Conservation (phyloP, 2,797 vertebrate species). For the Peromyscus melanophrys region DNA sequence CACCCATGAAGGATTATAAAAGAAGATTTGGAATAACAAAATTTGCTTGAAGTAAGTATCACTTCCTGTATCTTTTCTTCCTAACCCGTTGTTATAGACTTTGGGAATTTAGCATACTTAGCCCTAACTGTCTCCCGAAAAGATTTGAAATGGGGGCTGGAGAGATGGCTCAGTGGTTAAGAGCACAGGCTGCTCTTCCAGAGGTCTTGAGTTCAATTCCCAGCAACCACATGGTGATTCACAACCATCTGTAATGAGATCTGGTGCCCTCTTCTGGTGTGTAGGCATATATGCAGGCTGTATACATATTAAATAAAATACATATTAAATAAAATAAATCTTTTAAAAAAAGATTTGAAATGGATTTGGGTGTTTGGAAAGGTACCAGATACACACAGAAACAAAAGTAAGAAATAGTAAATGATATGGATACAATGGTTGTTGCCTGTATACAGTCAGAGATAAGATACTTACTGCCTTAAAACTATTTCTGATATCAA, state of each 20-base stretch:
- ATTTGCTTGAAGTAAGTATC: conserved; percentile 35
- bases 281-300: too few species aligned
- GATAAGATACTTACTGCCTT: not conserved
- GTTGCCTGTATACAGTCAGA: not conserved
- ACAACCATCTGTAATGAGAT: too few species aligned
- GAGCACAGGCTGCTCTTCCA: too few species aligned
- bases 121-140: not conserved
- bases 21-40: conserved; percentile 11
- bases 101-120: not conserved
- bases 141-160: not conserved
- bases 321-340: too few species aligned
- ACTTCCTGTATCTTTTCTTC: conserved; percentile 35
- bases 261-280: too few species aligned
- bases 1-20: not conserved
- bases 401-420: conserved; percentile 29
- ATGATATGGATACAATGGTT: not conserved
- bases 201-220: too few species aligned
- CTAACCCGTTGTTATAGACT: not conserved
- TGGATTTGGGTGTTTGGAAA: conserved; percentile 14
- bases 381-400: not conserved
- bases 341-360: not conserved
- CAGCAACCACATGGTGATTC: too few species aligned
- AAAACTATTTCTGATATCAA: conserved; percentile 1
- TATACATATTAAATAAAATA: too few species aligned
- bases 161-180: too few species aligned